A percentile compares a stretch with the other conserved stretches of the same genome.
Evolutionary conservation across 2,797 vertebrate genomes (phyloP).

Genomic region (Aulostomus chinensis): DNA sequence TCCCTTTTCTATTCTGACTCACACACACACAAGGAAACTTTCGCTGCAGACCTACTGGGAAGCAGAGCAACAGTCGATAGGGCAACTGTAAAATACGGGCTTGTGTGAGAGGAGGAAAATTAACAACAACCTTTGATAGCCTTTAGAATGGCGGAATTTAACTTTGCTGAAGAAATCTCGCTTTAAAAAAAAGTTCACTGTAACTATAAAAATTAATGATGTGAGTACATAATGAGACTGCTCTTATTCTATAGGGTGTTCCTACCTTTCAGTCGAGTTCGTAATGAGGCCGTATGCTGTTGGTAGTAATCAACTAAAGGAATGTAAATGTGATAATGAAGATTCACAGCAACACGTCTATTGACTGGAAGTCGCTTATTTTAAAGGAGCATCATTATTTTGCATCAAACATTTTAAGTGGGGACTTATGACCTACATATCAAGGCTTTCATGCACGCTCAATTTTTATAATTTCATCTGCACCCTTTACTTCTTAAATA

Average conservation of each 20-base stretch:
- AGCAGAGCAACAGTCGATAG: conserved; percentile 47
- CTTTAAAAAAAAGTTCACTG: conserved; percentile 59
- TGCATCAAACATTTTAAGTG: conserved; percentile 27
- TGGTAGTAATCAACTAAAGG: conserved; percentile 29
- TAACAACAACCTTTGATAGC: conserved; percentile 68
- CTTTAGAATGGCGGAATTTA: conserved; percentile 44
- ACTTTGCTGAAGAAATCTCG: conserved; percentile 52
- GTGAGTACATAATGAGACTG: conserved; percentile 57
- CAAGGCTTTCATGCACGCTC: conserved; percentile 48
- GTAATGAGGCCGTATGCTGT: conserved; percentile 53
- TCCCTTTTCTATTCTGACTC: conserved; percentile 36
- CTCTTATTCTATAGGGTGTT: conserved; percentile 60
- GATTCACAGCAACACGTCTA: conserved; percentile 13
- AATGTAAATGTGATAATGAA: conserved; percentile 36
- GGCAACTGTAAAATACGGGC: conserved; percentile 42
- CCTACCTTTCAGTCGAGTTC: conserved; percentile 51
- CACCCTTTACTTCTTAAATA: conserved; percentile 50
- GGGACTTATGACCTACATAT: conserved; percentile 68
- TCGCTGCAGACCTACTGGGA: conserved; percentile 32
- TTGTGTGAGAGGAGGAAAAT: conserved; percentile 49
- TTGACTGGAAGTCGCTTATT: conserved; percentile 14
- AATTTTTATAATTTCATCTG: conserved; percentile 60
- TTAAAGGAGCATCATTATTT: conserved; percentile 21
- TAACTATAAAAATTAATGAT: conserved; percentile 70
- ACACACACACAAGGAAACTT: conserved; percentile 31